Conservation (phyloP, 2,113 vertebrate genomes). For the Marmota monax region DNA sequence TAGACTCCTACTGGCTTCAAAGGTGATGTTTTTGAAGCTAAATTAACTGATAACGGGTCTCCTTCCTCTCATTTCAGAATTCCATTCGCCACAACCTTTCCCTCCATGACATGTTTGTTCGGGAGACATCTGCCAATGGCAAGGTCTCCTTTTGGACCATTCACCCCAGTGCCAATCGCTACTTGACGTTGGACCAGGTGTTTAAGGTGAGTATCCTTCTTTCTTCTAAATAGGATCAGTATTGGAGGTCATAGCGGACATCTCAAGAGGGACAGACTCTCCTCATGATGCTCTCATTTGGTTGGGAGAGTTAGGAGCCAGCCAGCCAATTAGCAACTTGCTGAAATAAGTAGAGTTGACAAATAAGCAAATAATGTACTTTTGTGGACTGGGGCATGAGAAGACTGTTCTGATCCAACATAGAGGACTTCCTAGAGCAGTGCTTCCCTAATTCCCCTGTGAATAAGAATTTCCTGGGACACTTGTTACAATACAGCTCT, state of each 20-base stretch:
- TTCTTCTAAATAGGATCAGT: neutral
- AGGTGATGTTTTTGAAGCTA: neutral
- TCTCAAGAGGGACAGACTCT: neutral
- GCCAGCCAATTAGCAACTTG: neutral
- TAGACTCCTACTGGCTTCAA: neutral
- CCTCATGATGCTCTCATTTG: neutral
- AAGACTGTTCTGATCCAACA: neutral
- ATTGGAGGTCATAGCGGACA: neutral
- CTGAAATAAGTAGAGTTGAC: neutral
- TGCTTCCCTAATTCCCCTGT: neutral
- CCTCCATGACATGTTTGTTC: conserved; percentile 96
- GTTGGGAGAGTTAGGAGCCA: neutral
- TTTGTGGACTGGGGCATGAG: neutral
- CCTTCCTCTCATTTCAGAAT: conserved; percentile 89
- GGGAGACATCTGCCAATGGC: conserved; percentile 92
- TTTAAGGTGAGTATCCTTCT: conserved; percentile 91
- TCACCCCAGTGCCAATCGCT: conserved; percentile 95
- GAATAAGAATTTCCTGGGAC: neutral
- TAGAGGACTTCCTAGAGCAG: neutral
- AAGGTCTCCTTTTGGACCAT: conserved; percentile 98
- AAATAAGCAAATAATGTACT: neutral
- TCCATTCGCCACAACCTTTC: conserved; percentile 98
- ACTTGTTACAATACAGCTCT: conserved; percentile 17
- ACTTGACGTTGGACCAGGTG: conserved; percentile 95
- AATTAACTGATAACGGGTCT: neutral